These are phyloP conservation scores for Pempheris klunzingeri DNA, from an alignment of 2,797 vertebrate genomes.

Conservation along the genomic window DNA sequence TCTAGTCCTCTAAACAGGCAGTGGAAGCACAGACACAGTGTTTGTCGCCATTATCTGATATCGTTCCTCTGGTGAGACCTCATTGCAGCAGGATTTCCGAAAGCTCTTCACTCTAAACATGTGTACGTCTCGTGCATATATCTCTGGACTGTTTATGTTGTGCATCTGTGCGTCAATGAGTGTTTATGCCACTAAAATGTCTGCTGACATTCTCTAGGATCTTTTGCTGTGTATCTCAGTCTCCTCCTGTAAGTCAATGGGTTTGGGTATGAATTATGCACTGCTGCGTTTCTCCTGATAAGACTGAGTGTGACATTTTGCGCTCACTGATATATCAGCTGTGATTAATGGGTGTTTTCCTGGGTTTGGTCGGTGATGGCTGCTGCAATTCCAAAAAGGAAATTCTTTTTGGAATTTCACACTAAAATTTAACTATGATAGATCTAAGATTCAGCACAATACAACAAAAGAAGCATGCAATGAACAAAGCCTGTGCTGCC, in stretches of 20 bases:
- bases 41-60: constrained; percentile 10
- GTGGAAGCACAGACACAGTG: background rate
- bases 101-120: background rate
- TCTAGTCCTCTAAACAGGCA: background rate
- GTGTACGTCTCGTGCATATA: background rate
- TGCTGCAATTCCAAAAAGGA: constrained; percentile 2
- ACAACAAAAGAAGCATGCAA: background rate
- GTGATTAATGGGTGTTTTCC: constrained; percentile 49
- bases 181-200: background rate
- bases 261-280: constrained; percentile 50
- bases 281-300: constrained; percentile 47
- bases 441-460: background rate
- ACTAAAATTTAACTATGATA: no score
- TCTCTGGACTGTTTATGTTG: background rate
- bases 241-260: constrained; percentile 10
- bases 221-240: constrained; percentile 21
- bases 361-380: constrained; percentile 2
- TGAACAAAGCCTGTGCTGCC: background rate
- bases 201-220: constrained; percentile 23
- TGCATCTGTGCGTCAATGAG: background rate
- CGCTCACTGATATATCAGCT: constrained; percentile 33
- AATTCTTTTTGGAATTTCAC: no score
- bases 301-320: constrained; percentile 38
- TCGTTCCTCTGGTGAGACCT: constrained; percentile 5
- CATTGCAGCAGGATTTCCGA: constrained; percentile 5